phyloP scores from a whole-genome alignment of 2,113 vertebrate genomes.

The Oenanthe melanoleuca region DNA sequence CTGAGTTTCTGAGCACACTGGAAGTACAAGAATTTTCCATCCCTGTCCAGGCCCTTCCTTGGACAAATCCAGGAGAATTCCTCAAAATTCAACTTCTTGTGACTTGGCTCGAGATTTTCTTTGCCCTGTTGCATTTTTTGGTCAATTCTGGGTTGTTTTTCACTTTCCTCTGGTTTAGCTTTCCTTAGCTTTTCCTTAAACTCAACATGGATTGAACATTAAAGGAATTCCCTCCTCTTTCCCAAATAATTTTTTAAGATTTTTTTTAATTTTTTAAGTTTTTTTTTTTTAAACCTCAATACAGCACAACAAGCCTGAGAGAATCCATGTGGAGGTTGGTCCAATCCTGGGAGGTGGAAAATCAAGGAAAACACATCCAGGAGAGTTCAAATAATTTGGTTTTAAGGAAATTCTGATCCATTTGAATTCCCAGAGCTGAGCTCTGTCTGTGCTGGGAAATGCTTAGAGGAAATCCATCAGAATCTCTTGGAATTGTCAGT shows the following conservation, averaged over 20 bases:
- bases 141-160: background rate
- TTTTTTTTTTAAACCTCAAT: background rate
- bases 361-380: background rate
- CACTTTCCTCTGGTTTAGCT: background rate
- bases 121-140: background rate
- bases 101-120: background rate
- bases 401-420: background rate
- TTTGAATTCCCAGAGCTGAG: background rate
- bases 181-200: background rate
- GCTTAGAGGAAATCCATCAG: background rate
- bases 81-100: background rate
- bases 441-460: background rate
- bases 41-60: background rate
- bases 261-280: no score
- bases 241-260: background rate
- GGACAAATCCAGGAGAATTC: background rate
- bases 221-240: background rate
- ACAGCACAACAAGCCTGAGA: background rate
- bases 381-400: fast-evolving
- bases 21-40: background rate
- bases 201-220: fast-evolving
- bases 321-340: background rate
- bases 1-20: background rate
- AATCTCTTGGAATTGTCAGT: background rate
- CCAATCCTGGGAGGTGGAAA: background rate